Base-by-base conservation (phyloP, 1,140 invertebrate species). In the Globodera ellingtonae region DNA sequence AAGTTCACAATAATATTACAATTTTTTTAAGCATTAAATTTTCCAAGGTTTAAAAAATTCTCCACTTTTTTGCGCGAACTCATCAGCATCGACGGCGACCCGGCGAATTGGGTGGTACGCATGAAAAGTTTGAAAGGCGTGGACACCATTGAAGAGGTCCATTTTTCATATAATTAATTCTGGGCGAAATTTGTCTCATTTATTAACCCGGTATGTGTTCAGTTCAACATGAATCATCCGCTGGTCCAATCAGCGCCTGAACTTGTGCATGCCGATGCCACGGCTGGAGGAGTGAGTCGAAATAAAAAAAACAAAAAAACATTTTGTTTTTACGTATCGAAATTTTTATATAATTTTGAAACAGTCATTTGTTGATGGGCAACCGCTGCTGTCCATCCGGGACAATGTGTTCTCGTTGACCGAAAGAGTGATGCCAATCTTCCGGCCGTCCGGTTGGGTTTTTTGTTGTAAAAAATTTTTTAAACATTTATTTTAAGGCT, bases 71-170 rank as follows among this genome's bases (percentile, higher is more conserved):
- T 85, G 52, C 50, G 79, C 44, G 46, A 84, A 71, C 72, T 85
- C 3, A 84, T 80, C 62, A 75, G 78, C 24, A 21, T 56, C 48
- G 62, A 48, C 47, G 47, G 77, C 62, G 76, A 67, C 6, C 24
- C 70, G 21, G 50, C 24, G 6, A 24, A 52, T 7, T 83, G 82
- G 78, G 15, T 85, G 4, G 66, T 85, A 44, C 85, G 86, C 56
- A 24, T 85, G 18, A 50, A 56, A 44, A 84, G 46, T 62, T 78
- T 86, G 46, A 85, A 85, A 75, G 86, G 84, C 7, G 66, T 85
- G 66, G 86, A 85, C 69, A 71, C 44, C 18, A 85, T 85, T 59
- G 70, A 79, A 70, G 79, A 86, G 46, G 84, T 85, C 46, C 44
- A n/a, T 66, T 66, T 6, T 65, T 21, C 8, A 0, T 10, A n/a